phyloP scores from a whole-genome alignment of 2,888 invertebrate species.

The Leptopilina myrica region DNA sequence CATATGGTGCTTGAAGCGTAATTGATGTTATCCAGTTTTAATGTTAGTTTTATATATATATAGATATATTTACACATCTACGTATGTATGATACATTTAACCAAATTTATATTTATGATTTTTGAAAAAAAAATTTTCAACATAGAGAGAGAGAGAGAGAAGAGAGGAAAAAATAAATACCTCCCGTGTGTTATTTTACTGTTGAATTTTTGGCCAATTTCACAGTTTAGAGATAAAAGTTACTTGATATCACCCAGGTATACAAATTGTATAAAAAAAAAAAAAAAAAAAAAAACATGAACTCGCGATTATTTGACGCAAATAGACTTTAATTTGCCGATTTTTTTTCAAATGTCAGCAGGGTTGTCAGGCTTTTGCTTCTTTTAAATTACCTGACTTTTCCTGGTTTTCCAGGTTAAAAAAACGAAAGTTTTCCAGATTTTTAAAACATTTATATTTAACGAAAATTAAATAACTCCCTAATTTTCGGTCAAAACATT shows the following conservation, averaged over 20 bases:
- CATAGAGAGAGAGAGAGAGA: not conserved
- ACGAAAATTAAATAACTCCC: too few relatives aligned
- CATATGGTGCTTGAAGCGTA: not conserved
- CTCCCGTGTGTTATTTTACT: not conserved
- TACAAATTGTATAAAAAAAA: not conserved
- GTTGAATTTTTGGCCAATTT: not conserved
- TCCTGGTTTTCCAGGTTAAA: too few relatives aligned
- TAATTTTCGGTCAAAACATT: too few relatives aligned
- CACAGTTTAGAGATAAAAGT: not conserved
- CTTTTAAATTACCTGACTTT: too few relatives aligned
- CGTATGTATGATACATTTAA: not conserved
- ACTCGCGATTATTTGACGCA: too few relatives aligned
- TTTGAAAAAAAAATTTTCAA: not conserved
- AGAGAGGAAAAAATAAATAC: not conserved
- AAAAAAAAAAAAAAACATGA: too few relatives aligned
- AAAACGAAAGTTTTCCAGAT: too few relatives aligned
- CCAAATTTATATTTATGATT: not conserved
- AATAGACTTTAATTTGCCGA: too few relatives aligned
- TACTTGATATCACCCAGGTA: not conserved
- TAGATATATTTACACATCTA: too few relatives aligned
- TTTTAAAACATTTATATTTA: too few relatives aligned
- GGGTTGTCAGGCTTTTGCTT: too few relatives aligned
- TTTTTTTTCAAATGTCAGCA: too few relatives aligned
- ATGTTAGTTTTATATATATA: conserved; percentile 11
- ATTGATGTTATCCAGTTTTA: conserved; percentile 12